Conservation (phyloP, 2,888 invertebrate genomes). For the Oasisia sp. region DNA sequence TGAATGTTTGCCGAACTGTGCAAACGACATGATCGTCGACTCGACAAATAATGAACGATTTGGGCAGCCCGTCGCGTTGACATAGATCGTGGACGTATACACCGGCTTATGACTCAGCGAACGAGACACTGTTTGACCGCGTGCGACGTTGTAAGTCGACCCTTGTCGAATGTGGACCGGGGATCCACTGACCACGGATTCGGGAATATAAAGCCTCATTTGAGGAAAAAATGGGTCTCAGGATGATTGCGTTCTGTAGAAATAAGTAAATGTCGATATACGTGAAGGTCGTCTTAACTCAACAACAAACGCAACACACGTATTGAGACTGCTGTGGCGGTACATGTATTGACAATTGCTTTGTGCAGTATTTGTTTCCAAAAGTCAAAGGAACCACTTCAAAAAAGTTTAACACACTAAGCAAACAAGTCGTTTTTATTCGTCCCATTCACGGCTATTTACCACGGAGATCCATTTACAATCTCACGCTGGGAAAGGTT, state of each 20-base stretch:
- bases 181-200: not conserved
- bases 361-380: not conserved
- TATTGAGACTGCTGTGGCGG: not conserved
- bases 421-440: not conserved
- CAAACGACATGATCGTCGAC: not conserved
- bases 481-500: too few species aligned
- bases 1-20: not conserved
- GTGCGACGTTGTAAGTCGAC: not conserved
- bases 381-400: not conserved
- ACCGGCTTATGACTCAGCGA: slow-evolving; percentile 12
- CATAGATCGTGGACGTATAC: not conserved
- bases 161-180: not conserved
- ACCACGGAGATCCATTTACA: not conserved
- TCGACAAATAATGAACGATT: not conserved
- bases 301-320: too few species aligned
- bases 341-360: not conserved
- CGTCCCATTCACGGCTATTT: not conserved
- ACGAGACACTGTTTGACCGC: not conserved
- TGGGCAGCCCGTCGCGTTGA: not conserved
- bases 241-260: too few species aligned
- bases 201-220: too few species aligned
- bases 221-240: too few species aligned
- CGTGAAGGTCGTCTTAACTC: too few species aligned
- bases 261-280: too few species aligned
- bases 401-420: not conserved